Percentiles rank a stretch among this genome's conserved stretches.
Conservation (phyloP, 2,113 vertebrate species). For the Phyllostomus discolor region DNA sequence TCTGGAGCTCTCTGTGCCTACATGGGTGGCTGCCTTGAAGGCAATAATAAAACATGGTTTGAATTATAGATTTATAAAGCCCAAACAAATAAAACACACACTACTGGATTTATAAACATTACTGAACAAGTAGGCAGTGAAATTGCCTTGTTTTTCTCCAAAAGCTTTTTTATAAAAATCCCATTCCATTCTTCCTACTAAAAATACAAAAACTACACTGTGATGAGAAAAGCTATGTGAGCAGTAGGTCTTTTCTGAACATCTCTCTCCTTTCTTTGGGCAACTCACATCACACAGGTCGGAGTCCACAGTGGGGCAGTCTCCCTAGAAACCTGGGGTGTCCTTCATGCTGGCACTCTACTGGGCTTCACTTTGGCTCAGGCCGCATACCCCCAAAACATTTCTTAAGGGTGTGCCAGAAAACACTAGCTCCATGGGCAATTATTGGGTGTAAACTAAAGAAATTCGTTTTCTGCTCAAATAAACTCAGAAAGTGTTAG, state of each 20-base stretch:
- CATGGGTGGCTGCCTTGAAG: conserved; percentile 56
- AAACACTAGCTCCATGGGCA: background rate
- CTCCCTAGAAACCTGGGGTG: background rate
- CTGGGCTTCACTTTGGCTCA: background rate
- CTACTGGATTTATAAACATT: conserved; percentile 65
- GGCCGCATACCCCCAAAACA: background rate
- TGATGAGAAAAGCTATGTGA: background rate
- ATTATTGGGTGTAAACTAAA: conserved; percentile 2
- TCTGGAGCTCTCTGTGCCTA: conserved; percentile 49
- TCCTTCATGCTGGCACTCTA: background rate
- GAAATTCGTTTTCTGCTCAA: background rate
- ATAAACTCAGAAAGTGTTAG: background rate
- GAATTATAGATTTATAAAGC: conserved; percentile 60
- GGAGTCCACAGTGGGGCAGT: background rate
- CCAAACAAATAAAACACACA: conserved; percentile 69
- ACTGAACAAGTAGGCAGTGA: conserved; percentile 44
- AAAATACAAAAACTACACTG: background rate
- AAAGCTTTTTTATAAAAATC: conserved; percentile 53
- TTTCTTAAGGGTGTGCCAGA: background rate
- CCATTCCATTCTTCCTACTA: conserved; percentile 23
- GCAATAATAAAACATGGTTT: conserved; percentile 58
- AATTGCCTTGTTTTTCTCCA: conserved; percentile 47
- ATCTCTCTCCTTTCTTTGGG: background rate
- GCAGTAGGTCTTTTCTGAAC: background rate
- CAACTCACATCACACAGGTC: background rate